Base-by-base conservation (phyloP, 2,888 invertebrate species). In the Neelides folsomi region DNA sequence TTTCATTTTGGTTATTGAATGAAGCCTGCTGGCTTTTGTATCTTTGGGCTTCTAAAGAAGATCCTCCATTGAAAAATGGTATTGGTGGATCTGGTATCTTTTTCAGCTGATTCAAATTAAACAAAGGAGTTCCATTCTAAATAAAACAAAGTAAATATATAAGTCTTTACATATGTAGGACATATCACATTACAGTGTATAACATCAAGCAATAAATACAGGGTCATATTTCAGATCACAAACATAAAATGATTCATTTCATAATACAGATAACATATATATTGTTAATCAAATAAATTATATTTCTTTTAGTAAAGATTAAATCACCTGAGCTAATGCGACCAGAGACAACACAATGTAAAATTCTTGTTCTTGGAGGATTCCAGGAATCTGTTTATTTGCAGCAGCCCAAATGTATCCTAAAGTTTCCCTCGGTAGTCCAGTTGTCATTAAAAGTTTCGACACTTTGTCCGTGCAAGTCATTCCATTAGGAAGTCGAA, bases 391-490 rank as follows among this genome's bases (percentile, higher is more conserved):
- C 6, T 41, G 40, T 35, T 40, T 40, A 49, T 49, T 49, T 8
- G 42, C 49, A 10, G 49, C 40, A 40, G 49, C 36, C 49, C 49
- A 49, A 8, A 49, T 41, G 19, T 49, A 42, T 3, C 49, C 42
- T 7, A 49, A 36, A 42, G 42, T 36, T 41, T 40, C 41, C n/a
- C 41, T 35, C 16, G 39, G 15, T 5, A 49, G 41, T 18, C 49
- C 49, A 15, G 49, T 41, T 7, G 18, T 13, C 41, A 49, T 49
- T 16, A 49, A 37, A 9, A 49, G 15, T 19, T 35, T 49, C 9
- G 36, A 49, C 7, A 49, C 49, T 42, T 49, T 49, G 36, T 49
- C 49, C 16, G 49, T 49, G n/a, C 41, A 49, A 36, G 42, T 41
- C 10, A 40, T 38, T 13, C 49, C 49, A 42, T 49, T 42, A 1